Evolutionary conservation across 2,888 invertebrate species (phyloP).

Genomic region (Hydraecia micacea): DNA sequence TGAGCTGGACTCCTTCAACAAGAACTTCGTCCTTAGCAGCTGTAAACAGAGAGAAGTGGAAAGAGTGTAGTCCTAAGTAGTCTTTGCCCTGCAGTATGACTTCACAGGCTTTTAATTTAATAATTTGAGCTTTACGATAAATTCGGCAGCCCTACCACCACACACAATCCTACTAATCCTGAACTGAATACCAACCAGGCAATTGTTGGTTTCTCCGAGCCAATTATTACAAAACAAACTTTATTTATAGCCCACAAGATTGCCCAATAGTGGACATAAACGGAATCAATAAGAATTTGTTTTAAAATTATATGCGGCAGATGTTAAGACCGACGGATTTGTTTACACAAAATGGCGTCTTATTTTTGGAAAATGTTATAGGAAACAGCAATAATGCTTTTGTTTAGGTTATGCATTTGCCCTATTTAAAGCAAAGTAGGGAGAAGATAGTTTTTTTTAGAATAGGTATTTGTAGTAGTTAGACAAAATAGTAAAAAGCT

Average conservation of each 20-base stretch:
- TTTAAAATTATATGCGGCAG: slow-evolving; percentile 20
- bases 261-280: slow-evolving; percentile 37
- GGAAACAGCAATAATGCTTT: slow-evolving; percentile 5
- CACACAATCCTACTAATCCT: slow-evolving; percentile 18
- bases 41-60: neutral
- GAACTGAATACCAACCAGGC: slow-evolving; percentile 27
- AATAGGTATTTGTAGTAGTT: neutral
- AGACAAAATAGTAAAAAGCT: neutral
- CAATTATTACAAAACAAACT: slow-evolving; percentile 42
- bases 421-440: neutral
- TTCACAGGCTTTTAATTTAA: neutral
- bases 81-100: no score
- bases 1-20: no score
- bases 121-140: neutral
- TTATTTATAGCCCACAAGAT: slow-evolving; percentile 34
- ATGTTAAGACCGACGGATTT: slow-evolving; percentile 15
- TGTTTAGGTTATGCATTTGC: slow-evolving; percentile 4
- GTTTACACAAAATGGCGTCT: slow-evolving; percentile 14
- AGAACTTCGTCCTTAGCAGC: neutral
- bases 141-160: neutral
- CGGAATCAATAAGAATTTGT: neutral
- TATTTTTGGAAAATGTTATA: slow-evolving; percentile 31
- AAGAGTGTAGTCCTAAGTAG: neutral
- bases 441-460: neutral
- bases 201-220: slow-evolving; percentile 31